Base-by-base conservation (phyloP, 2,113 vertebrate species). In the Bufo gargarizans region DNA sequence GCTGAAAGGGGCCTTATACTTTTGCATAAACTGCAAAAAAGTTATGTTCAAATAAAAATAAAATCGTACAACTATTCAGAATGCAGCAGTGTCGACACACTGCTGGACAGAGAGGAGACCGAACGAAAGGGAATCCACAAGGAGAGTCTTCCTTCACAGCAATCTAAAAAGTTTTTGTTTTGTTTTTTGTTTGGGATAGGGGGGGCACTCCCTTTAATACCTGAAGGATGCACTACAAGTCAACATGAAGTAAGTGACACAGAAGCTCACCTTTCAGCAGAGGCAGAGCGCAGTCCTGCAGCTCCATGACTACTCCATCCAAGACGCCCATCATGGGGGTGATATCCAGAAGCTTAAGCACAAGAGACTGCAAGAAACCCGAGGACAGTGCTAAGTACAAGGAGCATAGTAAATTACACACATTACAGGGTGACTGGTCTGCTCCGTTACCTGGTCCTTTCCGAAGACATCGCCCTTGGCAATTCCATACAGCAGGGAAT, bases 401-500 rank as follows among this genome's bases (percentile, higher is more conserved):
- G 55, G 1, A 81, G n/a, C 65, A 3, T 22, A 3, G n/a, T n/a
- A 67, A 67, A 3, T 22, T 12, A 72, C 20, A 14, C 3, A 33
- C 6, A 74, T 19, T 45, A 74, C 14, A 47, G 71, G 13, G 55
- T 3, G 6, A 58, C 3, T 9, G 14, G 10, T 16, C 14, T 58
- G 53, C 20, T 87, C 11, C 2, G n/a, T 89, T 94, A 99, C 98
- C 98, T 99, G 98, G 86, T 99, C 96, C 93, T 96, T 97, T 90
- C 98, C 98, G 2, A 99, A 99, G 90, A 99, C 97, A 96, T 99
- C 97, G 55, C 98, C 98, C 91, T 98, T 99, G 91, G 97, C 97
- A 82, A 99, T 97, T 92, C 97, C 95, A 93, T 97, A 99, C 81
- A 99, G 92, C 89, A 99, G 92, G 0, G 97, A 99, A 92, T 99